Evolutionary conservation across 2,888 invertebrate genomes (phyloP).

Genomic region (Noctua janthe): DNA sequence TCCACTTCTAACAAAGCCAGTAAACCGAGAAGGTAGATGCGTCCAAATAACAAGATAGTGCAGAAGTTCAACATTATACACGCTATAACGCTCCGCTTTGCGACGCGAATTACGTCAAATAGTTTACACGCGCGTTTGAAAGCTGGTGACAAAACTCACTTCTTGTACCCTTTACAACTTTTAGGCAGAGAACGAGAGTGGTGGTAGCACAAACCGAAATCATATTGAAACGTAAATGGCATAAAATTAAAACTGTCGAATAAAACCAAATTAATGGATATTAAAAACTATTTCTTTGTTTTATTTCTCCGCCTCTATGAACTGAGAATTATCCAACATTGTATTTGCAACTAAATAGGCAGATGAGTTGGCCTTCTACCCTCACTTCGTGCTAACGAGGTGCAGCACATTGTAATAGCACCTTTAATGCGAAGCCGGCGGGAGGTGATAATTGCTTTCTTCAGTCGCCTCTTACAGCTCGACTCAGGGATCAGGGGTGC

Average conservation of each 20-base stretch:
- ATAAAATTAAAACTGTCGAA: not conserved
- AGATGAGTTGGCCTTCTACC: constrained; percentile 30
- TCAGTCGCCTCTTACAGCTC: constrained; percentile 70
- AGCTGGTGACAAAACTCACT: not conserved
- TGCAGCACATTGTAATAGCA: constrained; percentile 57
- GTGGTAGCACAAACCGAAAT: not conserved
- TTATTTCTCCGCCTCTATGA: not conserved
- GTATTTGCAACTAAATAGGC: not conserved
- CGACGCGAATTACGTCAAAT: not conserved
- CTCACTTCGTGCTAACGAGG: constrained; percentile 11
- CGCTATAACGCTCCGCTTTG: not conserved
- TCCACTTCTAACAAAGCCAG: constrained; percentile 61
- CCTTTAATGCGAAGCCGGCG: constrained; percentile 60
- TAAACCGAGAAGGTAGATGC: constrained; percentile 62
- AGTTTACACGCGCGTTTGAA: not conserved
- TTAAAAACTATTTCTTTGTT: not conserved
- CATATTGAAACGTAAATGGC: not conserved
- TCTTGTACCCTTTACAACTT: not conserved
- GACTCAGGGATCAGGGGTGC: constrained; percentile 70
- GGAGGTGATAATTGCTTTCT: constrained; percentile 80
- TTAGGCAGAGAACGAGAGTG: not conserved
- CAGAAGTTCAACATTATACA: constrained; percentile 25
- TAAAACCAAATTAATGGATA: not conserved
- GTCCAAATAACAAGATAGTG: not conserved
- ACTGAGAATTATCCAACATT: not conserved